Evolutionary conservation across 1,140 invertebrate species (phyloP).

Genomic region (Magallana ariakensis): DNA sequence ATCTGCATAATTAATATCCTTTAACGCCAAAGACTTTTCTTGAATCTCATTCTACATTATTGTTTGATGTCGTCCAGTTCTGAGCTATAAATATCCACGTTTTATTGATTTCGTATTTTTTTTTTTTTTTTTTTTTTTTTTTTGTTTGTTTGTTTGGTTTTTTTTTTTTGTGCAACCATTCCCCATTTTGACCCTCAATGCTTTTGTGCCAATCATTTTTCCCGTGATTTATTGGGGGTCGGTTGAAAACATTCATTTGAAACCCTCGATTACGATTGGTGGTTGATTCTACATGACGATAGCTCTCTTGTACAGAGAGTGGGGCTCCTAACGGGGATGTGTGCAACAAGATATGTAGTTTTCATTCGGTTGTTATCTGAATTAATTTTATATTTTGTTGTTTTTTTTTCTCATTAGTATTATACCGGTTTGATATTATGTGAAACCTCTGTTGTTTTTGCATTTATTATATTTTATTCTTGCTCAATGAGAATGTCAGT

Average conservation of each 20-base stretch:
- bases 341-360: not conserved
- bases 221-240: not conserved
- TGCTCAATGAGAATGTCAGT: conserved; percentile 6
- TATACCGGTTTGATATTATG: conserved; percentile 37
- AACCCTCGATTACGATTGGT: not conserved
- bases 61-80: conserved; percentile 15
- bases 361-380: not conserved
- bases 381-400: conserved; percentile 30
- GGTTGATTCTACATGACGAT: not conserved
- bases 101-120: not conserved
- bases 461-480: conserved; percentile 3
- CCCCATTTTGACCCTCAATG: not conserved
- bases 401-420: conserved; percentile 13
- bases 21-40: conserved; percentile 31
- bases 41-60: not conserved
- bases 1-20: conserved; percentile 35
- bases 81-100: not conserved
- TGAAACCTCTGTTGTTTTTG: conserved; percentile 1
- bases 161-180: not conserved
- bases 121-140: not conserved
- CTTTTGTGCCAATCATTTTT: not conserved
- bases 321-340: not conserved
- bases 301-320: not conserved
- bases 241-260: not conserved
- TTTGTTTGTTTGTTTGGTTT: too few species aligned